Conservation (phyloP, 2,888 invertebrate genomes). For the Microctonus hyperodae region DNA sequence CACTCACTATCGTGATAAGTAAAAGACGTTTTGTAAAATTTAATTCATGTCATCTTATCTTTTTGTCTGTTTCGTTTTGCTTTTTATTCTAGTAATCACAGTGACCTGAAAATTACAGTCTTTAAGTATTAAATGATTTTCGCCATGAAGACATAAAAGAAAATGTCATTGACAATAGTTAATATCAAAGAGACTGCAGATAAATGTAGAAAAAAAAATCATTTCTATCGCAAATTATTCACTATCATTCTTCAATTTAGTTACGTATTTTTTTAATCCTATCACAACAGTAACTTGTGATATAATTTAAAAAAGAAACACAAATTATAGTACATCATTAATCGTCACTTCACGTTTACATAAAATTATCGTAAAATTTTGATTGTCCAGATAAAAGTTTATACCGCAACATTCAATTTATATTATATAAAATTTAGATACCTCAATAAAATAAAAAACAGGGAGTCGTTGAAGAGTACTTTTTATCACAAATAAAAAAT, state of each 20-base stretch:
- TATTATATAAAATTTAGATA: neutral
- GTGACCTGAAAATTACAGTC: neutral
- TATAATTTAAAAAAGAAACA: slow-evolving; percentile 1
- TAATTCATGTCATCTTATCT: slow-evolving; percentile 33
- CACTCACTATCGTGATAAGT: neutral
- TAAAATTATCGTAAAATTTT: neutral
- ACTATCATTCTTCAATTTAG: neutral
- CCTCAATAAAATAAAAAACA: neutral
- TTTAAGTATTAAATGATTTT: neutral
- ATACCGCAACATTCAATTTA: neutral
- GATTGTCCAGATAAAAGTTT: neutral
- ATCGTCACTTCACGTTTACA: slow-evolving; percentile 7
- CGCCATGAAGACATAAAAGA: neutral
- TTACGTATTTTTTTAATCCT: neutral
- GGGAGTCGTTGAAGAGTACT: neutral
- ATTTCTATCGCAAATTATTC: neutral
- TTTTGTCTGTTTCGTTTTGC: neutral
- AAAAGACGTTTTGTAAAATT: neutral
- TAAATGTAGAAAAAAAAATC: neutral
- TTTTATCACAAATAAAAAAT: neutral
- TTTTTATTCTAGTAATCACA: neutral
- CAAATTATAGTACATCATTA: slow-evolving; percentile 5
- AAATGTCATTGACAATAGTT: neutral
- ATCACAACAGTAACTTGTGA: neutral
- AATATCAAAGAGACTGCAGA: neutral